phyloP scores from a whole-genome alignment of 2,797 vertebrate species.

The Danionella dracula region DNA sequence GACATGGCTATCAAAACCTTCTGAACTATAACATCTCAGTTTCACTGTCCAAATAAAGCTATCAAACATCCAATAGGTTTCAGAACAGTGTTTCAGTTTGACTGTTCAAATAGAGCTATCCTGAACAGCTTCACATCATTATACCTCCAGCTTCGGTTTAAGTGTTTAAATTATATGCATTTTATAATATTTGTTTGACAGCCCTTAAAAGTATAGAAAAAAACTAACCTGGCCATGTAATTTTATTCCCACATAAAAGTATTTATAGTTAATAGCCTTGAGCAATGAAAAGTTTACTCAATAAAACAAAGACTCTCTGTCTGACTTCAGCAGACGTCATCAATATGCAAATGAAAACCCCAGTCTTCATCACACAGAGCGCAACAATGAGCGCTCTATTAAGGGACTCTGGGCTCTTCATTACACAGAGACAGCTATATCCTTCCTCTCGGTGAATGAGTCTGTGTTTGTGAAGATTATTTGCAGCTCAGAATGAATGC shows the following conservation, averaged over 20 bases:
- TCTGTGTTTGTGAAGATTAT: constrained; percentile 65
- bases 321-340: constrained; percentile 64
- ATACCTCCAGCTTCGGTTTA: too few species aligned
- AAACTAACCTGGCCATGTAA: not conserved
- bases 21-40: too few species aligned
- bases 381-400: constrained; percentile 72
- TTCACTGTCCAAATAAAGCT: too few species aligned
- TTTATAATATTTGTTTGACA: too few species aligned
- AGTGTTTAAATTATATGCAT: too few species aligned
- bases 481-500: constrained; percentile 57
- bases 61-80: too few species aligned
- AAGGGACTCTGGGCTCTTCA: constrained; percentile 67
- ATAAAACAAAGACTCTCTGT: constrained; percentile 33
- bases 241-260: not conserved
- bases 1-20: too few species aligned
- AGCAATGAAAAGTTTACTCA: not conserved
- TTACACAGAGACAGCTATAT: constrained; percentile 68
- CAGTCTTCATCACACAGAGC: constrained; percentile 26
- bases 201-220: too few species aligned
- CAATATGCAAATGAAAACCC: constrained; percentile 68
- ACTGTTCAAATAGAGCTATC: too few species aligned
- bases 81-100: too few species aligned
- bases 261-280: not conserved
- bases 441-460: constrained; percentile 69
- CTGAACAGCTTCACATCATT: too few species aligned